Percentiles rank a stretch among this genome's conserved stretches.
These are phyloP conservation scores for Benthosema pterotum DNA, from an alignment of 2,797 vertebrate genomes.

Conservation along the genomic window DNA sequence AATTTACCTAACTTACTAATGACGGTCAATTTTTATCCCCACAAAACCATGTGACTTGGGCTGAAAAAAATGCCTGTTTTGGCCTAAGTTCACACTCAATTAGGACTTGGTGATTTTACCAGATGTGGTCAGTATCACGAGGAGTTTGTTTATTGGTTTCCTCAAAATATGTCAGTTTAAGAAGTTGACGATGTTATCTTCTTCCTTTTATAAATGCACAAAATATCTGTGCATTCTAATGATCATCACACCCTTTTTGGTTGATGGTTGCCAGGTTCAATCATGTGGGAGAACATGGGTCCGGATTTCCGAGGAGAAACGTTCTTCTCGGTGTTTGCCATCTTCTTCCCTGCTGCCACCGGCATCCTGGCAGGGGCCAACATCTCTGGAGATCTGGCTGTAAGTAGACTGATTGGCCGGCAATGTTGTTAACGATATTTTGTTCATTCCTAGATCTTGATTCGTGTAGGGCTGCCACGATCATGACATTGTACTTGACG, in stretches of 20 bases:
- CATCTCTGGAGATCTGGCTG: slow-evolving; percentile 97
- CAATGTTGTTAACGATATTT: slow-evolving; percentile 27
- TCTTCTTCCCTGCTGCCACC: slow-evolving; percentile 98
- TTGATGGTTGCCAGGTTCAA: slow-evolving; percentile 74
- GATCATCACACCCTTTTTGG: background rate
- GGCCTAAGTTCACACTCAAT: too few species aligned
- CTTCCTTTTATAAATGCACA: too few species aligned
- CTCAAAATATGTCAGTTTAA: too few species aligned
- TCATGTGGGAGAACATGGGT: slow-evolving; percentile 96
- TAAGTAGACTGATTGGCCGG: slow-evolving; percentile 80
- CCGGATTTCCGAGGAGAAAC: slow-evolving; percentile 89
- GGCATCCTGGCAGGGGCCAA: slow-evolving; percentile 98
- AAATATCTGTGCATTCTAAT: too few species aligned
- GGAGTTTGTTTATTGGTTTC: too few species aligned
- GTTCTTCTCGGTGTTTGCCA: slow-evolving; percentile 96
- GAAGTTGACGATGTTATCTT: too few species aligned
- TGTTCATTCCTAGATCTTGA: background rate
- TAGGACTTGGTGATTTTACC: too few species aligned
- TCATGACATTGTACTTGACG: background rate
- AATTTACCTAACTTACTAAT: too few species aligned
- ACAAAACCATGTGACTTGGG: too few species aligned
- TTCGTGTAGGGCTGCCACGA: background rate
- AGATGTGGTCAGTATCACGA: too few species aligned
- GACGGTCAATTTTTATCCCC: too few species aligned
- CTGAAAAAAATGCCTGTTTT: too few species aligned